These are phyloP conservation scores for Ispidina lecontei DNA, from an alignment of 2,797 vertebrate genomes.

Conservation along the genomic window DNA sequence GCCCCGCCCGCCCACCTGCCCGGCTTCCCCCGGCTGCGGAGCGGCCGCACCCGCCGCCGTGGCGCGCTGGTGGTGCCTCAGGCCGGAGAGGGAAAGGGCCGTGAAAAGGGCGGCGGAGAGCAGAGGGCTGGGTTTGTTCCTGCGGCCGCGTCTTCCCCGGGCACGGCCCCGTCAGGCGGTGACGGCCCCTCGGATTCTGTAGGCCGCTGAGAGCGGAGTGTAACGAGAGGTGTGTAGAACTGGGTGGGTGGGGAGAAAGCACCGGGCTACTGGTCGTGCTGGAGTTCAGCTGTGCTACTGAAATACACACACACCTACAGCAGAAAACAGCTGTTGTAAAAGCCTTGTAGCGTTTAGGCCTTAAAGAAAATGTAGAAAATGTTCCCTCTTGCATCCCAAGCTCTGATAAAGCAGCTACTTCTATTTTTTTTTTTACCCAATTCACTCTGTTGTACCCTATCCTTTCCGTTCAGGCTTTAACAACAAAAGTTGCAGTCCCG, in stretches of 20 bases:
- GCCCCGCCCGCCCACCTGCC: too few relatives aligned
- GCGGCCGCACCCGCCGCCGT: fast-evolving
- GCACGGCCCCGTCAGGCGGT: fast-evolving
- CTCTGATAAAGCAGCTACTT: too few relatives aligned
- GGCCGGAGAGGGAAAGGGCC: too few relatives aligned
- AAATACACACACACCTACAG: fast-evolving
- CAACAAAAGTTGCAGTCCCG: background rate
- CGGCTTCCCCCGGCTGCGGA: fast-evolving
- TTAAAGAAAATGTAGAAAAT: background rate
- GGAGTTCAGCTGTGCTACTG: background rate
- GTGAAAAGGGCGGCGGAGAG: fast-evolving
- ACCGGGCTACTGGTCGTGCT: fast-evolving
- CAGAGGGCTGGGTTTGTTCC: background rate
- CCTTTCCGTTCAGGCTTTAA: background rate
- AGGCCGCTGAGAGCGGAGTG: fast-evolving
- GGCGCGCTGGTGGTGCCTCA: fast-evolving
- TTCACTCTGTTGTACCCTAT: too few relatives aligned
- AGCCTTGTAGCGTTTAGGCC: fast-evolving
- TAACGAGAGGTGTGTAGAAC: background rate
- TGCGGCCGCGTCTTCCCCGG: fast-evolving
- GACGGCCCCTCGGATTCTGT: background rate
- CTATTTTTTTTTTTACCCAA: too few relatives aligned
- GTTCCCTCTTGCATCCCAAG: fast-evolving
- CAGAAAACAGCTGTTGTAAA: background rate
- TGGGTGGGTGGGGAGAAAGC: too few relatives aligned